Evolutionary conservation across 2,888 invertebrate species (phyloP), one percentile per base, ranked within the genome.

Genomic region (Lottia scabra): DNA sequence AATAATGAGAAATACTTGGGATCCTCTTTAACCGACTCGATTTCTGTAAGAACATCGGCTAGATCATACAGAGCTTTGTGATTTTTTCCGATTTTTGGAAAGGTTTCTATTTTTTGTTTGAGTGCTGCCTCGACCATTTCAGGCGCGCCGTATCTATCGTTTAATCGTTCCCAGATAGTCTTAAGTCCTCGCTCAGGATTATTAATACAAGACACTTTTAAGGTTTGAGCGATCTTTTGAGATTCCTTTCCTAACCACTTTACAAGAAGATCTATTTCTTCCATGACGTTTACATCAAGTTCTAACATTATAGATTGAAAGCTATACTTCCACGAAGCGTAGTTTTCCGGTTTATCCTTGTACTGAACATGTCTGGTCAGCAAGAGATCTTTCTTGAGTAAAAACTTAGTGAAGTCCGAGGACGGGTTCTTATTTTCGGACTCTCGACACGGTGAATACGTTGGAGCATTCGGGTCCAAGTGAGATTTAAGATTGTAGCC

Each of bases 71-170:
- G 38, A 19, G 71, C 70, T n/a, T 63, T 64, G 48, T 67, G 62
- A 23, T 78, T 75, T 62, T 71, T 79, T 13, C 68, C 45, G 0
- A 79, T 65, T 56, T 71, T 74, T 5, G 78, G 78, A 68, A 78
- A 79, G 13, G 65, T 70, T 19, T 65, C 56, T 5, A 78, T 56
- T 68, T 70, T 79, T 12, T 43, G 56, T 56, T 66, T 75, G n/a
- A 79, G 48, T 10, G 66, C 23, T n/a, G 70, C 23, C 48, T 77
- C 71, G 6, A 75, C 44, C 43, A 75, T 63, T 45, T 77, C 74
- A 4, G 75, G 79, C 1, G 62, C 63, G 13, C 75, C 79, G 65
- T 74, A 77, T 13, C 77, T 56, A n/a, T 74, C 73, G 13, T 79
- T 73, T 8, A 77, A 65, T 45, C 73, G 46, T 46, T 73, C 16